phyloP scores from a whole-genome alignment of 2,797 vertebrate species.

The Podargus strigoides region DNA sequence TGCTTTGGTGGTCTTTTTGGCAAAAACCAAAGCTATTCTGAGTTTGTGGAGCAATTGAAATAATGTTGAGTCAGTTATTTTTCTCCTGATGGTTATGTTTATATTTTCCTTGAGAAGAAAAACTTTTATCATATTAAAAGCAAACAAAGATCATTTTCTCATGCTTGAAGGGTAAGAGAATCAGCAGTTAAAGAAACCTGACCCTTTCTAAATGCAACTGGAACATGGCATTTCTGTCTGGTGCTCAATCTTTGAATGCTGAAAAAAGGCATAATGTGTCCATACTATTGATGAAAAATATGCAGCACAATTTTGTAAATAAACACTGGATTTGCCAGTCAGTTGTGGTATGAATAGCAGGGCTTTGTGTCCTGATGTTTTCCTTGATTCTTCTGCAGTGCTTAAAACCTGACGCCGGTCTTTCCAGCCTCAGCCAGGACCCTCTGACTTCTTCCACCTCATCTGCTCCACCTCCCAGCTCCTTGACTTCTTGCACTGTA shows the following conservation, averaged over 20 bases:
- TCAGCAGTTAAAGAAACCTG: not conserved
- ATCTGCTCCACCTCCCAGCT: not conserved
- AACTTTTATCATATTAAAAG: not conserved
- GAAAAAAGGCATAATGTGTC: not conserved
- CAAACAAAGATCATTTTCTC: not conserved
- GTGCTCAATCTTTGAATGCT: not conserved
- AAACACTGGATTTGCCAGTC: not conserved
- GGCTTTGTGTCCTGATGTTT: not conserved
- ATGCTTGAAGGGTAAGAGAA: not conserved
- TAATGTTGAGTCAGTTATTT: not conserved
- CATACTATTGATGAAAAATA: not conserved
- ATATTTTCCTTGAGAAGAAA: not conserved
- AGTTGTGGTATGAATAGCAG: not conserved
- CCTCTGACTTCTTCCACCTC: not conserved
- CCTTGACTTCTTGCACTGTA: not conserved
- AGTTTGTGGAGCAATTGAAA: not conserved
- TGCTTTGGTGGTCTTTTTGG: not conserved
- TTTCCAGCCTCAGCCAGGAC: not conserved
- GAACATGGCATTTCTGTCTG: not conserved
- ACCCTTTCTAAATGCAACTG: not conserved
- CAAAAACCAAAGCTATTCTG: not conserved
- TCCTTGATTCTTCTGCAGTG: not conserved
- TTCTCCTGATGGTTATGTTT: not conserved
- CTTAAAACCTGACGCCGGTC: not conserved
- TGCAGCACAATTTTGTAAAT: not conserved